These are phyloP conservation scores for Bacillus rossius DNA, from an alignment of 1,140 invertebrate species.

Conservation along the genomic window DNA sequence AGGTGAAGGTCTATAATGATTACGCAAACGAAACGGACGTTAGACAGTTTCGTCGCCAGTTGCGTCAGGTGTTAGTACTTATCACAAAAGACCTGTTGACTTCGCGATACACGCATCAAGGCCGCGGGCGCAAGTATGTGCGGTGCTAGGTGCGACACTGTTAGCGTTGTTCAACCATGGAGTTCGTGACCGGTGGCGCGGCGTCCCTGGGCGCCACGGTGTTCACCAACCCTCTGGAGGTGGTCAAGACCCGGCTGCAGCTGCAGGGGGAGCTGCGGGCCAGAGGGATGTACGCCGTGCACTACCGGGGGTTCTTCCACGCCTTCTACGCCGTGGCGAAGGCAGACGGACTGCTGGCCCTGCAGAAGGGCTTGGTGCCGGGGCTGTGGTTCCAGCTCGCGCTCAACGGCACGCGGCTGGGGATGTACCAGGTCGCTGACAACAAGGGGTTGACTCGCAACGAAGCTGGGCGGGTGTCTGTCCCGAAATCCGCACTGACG, in stretches of 20 bases:
- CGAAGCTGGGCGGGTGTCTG: conserved; percentile 59
- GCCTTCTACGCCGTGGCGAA: conserved; percentile 58
- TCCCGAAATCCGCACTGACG: conserved; percentile 57
- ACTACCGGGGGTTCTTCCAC: conserved; percentile 62
- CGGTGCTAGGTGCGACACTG: too few species aligned
- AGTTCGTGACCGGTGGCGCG: conserved; percentile 54
- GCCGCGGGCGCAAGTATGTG: too few species aligned
- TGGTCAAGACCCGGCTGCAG: conserved; percentile 86
- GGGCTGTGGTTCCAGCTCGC: conserved; percentile 68
- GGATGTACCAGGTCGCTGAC: conserved; percentile 66
- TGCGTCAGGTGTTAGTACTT: too few species aligned
- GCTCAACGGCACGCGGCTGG: conserved; percentile 66
- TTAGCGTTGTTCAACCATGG: too few species aligned
- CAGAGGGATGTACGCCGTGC: conserved; percentile 53
- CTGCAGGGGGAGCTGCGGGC: conserved; percentile 83
- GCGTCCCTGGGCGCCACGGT: conserved; percentile 57
- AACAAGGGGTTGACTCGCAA: conserved; percentile 63
- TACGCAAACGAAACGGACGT: too few species aligned
- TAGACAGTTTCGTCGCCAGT: too few species aligned
- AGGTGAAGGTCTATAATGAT: too few species aligned
- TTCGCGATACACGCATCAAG: too few species aligned
- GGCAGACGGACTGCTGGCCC: conserved; percentile 59
- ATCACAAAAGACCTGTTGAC: too few species aligned
- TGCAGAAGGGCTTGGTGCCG: conserved; percentile 87
- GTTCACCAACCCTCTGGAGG: conserved; percentile 73